Evolutionary conservation across 2,888 invertebrate genomes (phyloP), one percentile per base, ranked within the genome.

Genomic region (Lordiphosa fenestrarum): DNA sequence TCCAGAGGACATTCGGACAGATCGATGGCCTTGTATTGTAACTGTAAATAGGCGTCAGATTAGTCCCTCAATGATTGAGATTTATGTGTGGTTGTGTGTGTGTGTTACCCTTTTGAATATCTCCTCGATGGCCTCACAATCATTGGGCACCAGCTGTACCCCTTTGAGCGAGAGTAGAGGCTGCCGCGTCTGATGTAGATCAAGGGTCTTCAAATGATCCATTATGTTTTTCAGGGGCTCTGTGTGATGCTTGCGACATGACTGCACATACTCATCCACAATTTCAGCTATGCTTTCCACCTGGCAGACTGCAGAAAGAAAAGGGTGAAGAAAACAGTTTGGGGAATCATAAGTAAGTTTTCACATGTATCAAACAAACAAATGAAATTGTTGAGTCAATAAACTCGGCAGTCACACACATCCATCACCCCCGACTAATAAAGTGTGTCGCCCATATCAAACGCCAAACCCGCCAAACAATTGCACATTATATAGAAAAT

Each of bases 101-200:
- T 66, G 30, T 9, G 30, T 74, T 73, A 89, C 93, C 87, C 94
- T 91, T 85, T 94, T 92, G 61, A 97, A 92, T 58, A 97, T 91
- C 73, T 96, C 95, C 88, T 97, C 97, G 49, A 97, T 89, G 12
- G 95, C 93, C 90, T 97, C 96, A 87, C 94, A 93, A 66, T 93
- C 94, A 57, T 92, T 91, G 66, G 92, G 90, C 65, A 93, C 92
- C 63, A 94, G 89, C 67, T 92, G 90, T 68, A 92, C 91, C 61
- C 92, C 92, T 89, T 91, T 89, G 48, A 93, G 88, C 76, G 90
- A 89, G 49, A 95, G 90, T 42, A 92, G 90, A 10, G 92, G 91
- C 47, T 92, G 92, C n/a, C 94, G 91, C 42, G 67, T 56, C 54
- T 77, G 60, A 25, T 84, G 78, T 35, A 89, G 66, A 62, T 90